Percentiles rank a stretch among this genome's conserved stretches.
Conservation (phyloP, 2,888 invertebrate species). For the Nezara viridula region DNA sequence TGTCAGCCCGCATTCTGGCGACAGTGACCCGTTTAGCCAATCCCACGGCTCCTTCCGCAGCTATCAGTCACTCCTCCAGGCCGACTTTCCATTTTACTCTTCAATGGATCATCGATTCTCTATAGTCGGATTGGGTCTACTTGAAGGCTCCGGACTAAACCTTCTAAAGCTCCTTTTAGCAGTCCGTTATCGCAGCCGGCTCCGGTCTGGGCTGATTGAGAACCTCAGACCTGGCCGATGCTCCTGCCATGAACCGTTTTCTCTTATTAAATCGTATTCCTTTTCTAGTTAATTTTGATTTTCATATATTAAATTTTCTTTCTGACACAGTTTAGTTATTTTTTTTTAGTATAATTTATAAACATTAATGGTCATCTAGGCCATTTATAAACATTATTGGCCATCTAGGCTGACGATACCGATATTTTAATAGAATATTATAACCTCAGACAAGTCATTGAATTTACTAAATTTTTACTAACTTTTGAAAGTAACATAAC, state of each 20-base stretch:
- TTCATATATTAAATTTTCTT: neutral
- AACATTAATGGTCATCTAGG: too few species aligned
- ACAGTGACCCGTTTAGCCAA: slow-evolving; percentile 34
- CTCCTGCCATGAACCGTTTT: neutral
- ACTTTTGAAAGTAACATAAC: too few species aligned
- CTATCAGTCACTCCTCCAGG: neutral
- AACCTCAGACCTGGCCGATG: neutral
- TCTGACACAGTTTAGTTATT: neutral
- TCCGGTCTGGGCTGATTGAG: neutral
- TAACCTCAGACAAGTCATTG: too few species aligned
- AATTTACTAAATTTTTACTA: too few species aligned
- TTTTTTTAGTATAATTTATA: too few species aligned
- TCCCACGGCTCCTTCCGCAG: neutral
- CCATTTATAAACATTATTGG: too few species aligned
- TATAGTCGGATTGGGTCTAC: slow-evolving; percentile 5
- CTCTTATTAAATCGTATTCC: neutral
- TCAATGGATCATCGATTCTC: slow-evolving; percentile 42
- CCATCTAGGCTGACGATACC: too few species aligned
- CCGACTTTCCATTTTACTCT: slow-evolving; percentile 40
- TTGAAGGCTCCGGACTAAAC: neutral
- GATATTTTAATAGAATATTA: too few species aligned
- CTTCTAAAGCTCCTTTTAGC: neutral
- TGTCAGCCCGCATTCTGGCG: slow-evolving; percentile 23
- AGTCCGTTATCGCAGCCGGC: neutral
- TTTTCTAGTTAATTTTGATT: neutral